Base-by-base conservation (phyloP, 1,140 invertebrate genomes). In the Chrysoperla carnea region DNA sequence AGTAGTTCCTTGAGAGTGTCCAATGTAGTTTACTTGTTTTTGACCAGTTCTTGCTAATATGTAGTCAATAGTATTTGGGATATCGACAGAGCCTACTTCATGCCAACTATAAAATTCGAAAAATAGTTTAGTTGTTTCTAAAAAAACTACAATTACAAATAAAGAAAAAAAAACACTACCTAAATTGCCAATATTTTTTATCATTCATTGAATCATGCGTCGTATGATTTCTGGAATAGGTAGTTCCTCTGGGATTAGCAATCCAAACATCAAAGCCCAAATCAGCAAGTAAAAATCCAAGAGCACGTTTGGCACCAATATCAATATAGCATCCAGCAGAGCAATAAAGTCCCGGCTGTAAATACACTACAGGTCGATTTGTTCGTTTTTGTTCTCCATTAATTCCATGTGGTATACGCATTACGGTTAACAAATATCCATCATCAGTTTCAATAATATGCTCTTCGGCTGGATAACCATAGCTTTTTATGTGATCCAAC, bases 11-110 rank as follows among this genome's bases (percentile, higher is more conserved):
- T 71, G 68, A 2, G 70, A 72, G 55, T 78, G 75, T 2, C 76
- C 80, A 13, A 82, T 62, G 50, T 81, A 83, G 35, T 66, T 61
- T 38, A 81, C 41, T 41, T 70, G 60, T 28, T 53, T 49, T 8
- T 61, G 55, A 4, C 58, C 59, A 6, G 76, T 81, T 29, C 48
- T 51, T 2, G 60, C 57, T 6, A 82, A 47, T n/a, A 80, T 67
- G 52, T 76, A 75, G 52, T 81, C 69, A 31, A 87, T 60, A 50
- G 72, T 70, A 1, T 78, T 69, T n/a, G 81, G 77, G 13, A 83
- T 46, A 58, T 84, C 81, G 48, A 70, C 74, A 6, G 66, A 55
- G 1, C 75, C 78, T 61, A 84, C 80, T 57, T 84, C 76, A 54
- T 84, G 73, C 64, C 65, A 83, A 48, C 76, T 81, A 23, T 2